These are phyloP conservation scores for Adineta ricciae DNA, from an alignment of 2,888 invertebrate genomes.

Conservation along the genomic window DNA sequence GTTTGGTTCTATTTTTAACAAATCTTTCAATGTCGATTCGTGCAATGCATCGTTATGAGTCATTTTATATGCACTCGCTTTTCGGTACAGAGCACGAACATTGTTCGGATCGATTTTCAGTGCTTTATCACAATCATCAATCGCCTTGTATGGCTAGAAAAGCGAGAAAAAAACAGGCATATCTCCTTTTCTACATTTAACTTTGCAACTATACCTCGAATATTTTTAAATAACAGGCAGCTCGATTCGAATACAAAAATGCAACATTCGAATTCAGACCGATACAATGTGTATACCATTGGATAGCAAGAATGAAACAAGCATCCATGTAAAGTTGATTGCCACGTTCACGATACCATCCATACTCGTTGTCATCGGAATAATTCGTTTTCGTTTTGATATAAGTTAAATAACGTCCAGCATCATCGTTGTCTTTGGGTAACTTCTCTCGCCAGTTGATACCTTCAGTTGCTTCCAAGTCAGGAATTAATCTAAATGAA, in stretches of 20 bases:
- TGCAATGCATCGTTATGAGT: background rate
- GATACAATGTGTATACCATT: background rate
- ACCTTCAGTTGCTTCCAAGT: slow-evolving; percentile 37
- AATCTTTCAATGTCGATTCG: background rate
- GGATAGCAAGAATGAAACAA: slow-evolving; percentile 8
- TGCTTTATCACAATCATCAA: background rate
- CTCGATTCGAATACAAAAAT: background rate
- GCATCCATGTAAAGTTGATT: slow-evolving; percentile 3
- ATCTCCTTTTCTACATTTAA: too few species aligned
- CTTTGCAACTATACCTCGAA: background rate
- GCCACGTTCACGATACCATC: background rate
- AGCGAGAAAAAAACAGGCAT: background rate
- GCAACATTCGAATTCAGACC: background rate
- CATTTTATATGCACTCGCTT: slow-evolving; percentile 18
- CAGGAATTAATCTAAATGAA: background rate
- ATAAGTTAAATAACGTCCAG: background rate
- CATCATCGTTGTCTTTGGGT: background rate
- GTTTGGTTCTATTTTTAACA: background rate
- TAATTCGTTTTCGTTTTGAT: background rate
- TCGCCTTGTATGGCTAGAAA: background rate
- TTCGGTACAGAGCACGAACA: slow-evolving; percentile 1
- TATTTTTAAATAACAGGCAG: slow-evolving; percentile 3
- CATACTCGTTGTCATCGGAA: background rate
- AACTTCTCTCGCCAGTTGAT: slow-evolving; percentile 35
- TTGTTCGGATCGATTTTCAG: background rate